Percentiles rank a stretch among this genome's conserved stretches.
phyloP scores from a whole-genome alignment of 2,113 vertebrate species.

The Sisor rabdophorus region DNA sequence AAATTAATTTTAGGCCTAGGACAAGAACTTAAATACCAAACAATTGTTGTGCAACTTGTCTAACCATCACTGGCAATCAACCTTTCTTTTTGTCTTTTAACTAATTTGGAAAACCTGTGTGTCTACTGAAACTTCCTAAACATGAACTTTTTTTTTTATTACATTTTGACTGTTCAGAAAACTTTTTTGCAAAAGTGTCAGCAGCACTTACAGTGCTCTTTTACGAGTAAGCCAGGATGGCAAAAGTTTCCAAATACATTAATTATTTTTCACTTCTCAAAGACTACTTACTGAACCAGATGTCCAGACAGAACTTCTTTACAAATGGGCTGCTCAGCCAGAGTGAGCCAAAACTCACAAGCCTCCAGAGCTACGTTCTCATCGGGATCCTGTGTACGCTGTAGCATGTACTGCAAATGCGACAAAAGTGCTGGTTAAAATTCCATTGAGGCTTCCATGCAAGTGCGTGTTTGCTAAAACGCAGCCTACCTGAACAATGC shows the following conservation, averaged over 20 bases:
- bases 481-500: conserved; percentile 84
- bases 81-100: no score
- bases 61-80: no score
- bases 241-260: not conserved
- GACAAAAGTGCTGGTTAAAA: not conserved
- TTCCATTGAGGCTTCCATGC: not conserved
- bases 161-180: not conserved
- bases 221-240: not conserved
- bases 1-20: no score
- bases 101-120: no score
- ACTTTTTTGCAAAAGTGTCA: not conserved
- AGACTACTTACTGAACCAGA: conserved; percentile 83
- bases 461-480: not conserved
- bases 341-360: conserved; percentile 94
- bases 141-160: not conserved
- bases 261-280: not conserved
- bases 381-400: conserved; percentile 89
- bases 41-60: not conserved
- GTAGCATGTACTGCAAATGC: conserved; percentile 84
- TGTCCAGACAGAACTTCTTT: conserved; percentile 89
- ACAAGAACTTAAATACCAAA: no score
- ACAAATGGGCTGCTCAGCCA: conserved; percentile 94
- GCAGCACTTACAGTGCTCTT: not conserved
- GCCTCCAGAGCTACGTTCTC: conserved; percentile 93
- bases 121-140: no score